These are phyloP conservation scores for Pangasius sanitwongsei DNA, from an alignment of 2,797 vertebrate genomes.

Conservation along the genomic window DNA sequence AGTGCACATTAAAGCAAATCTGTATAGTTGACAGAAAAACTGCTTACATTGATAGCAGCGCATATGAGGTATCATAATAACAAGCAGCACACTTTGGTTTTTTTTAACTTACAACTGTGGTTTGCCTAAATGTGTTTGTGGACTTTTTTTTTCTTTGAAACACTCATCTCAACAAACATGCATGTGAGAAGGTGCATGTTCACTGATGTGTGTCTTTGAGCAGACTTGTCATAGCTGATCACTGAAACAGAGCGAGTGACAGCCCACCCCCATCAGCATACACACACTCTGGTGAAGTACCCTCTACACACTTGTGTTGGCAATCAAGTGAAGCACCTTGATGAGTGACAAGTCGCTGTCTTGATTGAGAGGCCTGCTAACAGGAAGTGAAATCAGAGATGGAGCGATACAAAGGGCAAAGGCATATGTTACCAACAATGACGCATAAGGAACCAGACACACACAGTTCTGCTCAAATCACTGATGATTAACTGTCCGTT, in stretches of 20 bases:
- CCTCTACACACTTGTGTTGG: slow-evolving; percentile 68
- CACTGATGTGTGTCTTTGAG: slow-evolving; percentile 61
- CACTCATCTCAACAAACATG: neutral
- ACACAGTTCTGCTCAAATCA: slow-evolving; percentile 23
- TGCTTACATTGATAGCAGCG: neutral
- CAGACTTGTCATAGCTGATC: slow-evolving; percentile 72
- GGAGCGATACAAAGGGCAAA: slow-evolving; percentile 61
- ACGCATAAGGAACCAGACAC: slow-evolving; percentile 18
- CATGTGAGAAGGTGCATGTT: slow-evolving; percentile 5
- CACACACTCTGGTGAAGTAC: slow-evolving; percentile 66
- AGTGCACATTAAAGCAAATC: neutral
- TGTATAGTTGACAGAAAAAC: neutral
- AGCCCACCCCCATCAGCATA: slow-evolving; percentile 61
- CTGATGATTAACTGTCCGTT: slow-evolving; percentile 45
- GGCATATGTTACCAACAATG: slow-evolving; percentile 54
- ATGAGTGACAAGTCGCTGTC: slow-evolving; percentile 69
- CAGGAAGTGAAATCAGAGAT: slow-evolving; percentile 64
- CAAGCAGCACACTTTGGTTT: neutral
- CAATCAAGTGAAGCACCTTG: slow-evolving; percentile 75
- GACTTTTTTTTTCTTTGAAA: neutral
- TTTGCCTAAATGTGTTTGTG: slow-evolving; percentile 31
- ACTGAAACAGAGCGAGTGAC: slow-evolving; percentile 65
- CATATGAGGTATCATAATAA: neutral
- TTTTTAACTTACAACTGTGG: neutral
- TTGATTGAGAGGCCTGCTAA: slow-evolving; percentile 77